These are phyloP conservation scores for Phrynosoma blainvillii DNA, from an alignment of 2,113 vertebrate genomes.

Conservation along the genomic window DNA sequence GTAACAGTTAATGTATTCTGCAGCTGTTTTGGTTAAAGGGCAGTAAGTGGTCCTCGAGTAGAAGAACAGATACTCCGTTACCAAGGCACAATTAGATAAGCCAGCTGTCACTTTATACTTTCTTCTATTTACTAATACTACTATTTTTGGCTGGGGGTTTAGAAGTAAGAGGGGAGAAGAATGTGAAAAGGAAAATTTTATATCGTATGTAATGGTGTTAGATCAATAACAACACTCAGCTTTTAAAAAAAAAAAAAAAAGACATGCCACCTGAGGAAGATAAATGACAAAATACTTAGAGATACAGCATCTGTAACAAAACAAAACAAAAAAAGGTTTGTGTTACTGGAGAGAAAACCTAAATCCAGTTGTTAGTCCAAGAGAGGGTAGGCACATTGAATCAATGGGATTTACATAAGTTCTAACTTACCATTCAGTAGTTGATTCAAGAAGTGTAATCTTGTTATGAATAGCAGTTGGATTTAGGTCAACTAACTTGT, in stretches of 20 bases:
- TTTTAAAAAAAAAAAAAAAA: neutral
- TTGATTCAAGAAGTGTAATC: too few relatives aligned
- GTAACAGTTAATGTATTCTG: conserved; percentile 39
- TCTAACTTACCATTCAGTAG: too few relatives aligned
- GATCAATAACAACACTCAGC: conserved; percentile 13
- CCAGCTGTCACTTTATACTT: conserved; percentile 42
- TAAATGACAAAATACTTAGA: conserved; percentile 31
- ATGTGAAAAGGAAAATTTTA: neutral
- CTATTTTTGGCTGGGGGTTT: conserved; percentile 8
- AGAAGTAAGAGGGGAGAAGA: conserved; percentile 3
- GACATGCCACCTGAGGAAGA: conserved; percentile 13
- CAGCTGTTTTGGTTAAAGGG: conserved; percentile 48
- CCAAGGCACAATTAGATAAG: conserved; percentile 23
- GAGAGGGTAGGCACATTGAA: too few relatives aligned
- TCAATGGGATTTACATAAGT: too few relatives aligned
- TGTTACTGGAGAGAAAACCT: conserved; percentile 4
- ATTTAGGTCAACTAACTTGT: too few relatives aligned
- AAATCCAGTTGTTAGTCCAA: too few relatives aligned
- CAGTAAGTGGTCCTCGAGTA: neutral
- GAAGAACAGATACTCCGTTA: conserved; percentile 50
- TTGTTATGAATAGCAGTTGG: too few relatives aligned
- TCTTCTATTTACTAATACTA: conserved; percentile 21
- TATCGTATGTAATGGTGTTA: conserved; percentile 25
- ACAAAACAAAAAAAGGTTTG: conserved; percentile 32
- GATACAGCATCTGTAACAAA: neutral